Base-by-base conservation (phyloP, 2,888 invertebrate genomes). In the Himalopsyche kuldschensis region DNA sequence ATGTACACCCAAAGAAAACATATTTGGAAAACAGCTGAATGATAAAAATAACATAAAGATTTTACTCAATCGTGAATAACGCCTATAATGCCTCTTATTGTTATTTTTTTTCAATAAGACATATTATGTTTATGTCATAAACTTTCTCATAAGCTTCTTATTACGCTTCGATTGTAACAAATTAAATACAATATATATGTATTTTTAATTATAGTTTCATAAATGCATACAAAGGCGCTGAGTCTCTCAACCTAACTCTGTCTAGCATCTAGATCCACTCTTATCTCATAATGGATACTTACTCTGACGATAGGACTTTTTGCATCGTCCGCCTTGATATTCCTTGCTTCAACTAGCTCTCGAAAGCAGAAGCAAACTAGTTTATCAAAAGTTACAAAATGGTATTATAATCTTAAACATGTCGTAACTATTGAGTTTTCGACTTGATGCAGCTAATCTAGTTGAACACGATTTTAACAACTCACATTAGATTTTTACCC, bases 201-300 rank as follows among this genome's bases (percentile, higher is more conserved):
- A 15, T 55, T 55, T 15, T 6, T 55, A 55, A 55, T 20, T 55
- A 20, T 1, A 55, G 4, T 20, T 2, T 0, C 11, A n/a, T 69
- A 69, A 69, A 47, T 46, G 82, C 47, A 48, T 80, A 76, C 31
- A 47, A 47, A 46, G 75, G 76, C 41, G 5, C 20, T 27, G 5
- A 30, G 11, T 69, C 46, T 27, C 27, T 69, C 79, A 55, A 48
- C 79, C 55, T 75, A 79, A 79, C 79, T 41, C 48, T 69, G 69
- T 27, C 1, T 30, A 69, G n/a, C 30, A 30, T 27, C 1, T 30
- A 69, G n/a, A 24, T 48, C 63, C 55, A 63, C 79, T 79, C 82
- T 84, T 85, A 85, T 85, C 85, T 80, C 80, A 80, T 84, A 82
- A 85, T 84, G 85, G 85, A 75, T 76, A 80, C 83, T 82, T 82